Percentiles rank a stretch among this genome's conserved stretches.
These are phyloP conservation scores for Prosapia bicincta DNA, from an alignment of 2,888 invertebrate species.

Conservation along the genomic window DNA sequence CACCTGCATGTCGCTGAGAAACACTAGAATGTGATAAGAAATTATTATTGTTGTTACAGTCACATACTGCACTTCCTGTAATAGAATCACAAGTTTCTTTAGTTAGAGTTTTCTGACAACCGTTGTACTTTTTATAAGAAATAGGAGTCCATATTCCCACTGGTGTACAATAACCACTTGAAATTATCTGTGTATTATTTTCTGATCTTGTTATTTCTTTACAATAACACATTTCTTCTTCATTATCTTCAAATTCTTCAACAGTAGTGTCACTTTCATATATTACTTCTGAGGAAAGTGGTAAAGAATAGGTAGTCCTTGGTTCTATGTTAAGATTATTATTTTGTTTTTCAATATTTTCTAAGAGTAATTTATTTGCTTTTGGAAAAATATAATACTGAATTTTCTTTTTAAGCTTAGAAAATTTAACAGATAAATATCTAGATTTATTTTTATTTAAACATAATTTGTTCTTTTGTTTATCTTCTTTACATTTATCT, in stretches of 20 bases:
- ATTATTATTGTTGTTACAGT: neutral
- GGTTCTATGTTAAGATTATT: neutral
- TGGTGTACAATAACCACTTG: neutral
- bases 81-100: neutral
- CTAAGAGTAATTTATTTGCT: neutral
- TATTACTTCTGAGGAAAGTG: too few species aligned
- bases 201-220: neutral
- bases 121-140: neutral
- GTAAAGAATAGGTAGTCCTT: too few species aligned
- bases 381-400: neutral
- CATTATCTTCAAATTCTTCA: neutral
- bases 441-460: neutral
- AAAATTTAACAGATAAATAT: neutral
- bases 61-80: neutral
- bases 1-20: neutral
- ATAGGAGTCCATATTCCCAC: neutral
- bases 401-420: neutral
- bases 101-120: neutral
- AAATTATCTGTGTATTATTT: neutral
- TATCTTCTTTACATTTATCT: neutral
- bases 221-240: neutral
- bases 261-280: neutral
- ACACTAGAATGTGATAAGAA: neutral
- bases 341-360: neutral
- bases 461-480: neutral